Percentiles rank a stretch among this genome's conserved stretches.
Conservation (phyloP, 2,888 invertebrate species). For the Troides helena region DNA sequence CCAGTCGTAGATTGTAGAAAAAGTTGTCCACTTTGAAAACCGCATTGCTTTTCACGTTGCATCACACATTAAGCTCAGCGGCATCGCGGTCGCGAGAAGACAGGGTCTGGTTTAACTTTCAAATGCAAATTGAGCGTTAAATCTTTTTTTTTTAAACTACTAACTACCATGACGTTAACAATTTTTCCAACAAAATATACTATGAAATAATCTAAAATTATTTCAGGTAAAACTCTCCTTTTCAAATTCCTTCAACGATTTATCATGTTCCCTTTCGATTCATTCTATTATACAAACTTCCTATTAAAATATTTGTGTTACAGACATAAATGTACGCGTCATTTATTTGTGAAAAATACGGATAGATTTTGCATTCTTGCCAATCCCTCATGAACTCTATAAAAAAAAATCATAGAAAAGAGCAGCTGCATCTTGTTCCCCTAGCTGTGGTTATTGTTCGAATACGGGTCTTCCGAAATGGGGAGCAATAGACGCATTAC, state of each 20-base stretch:
- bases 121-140: constrained; percentile 28
- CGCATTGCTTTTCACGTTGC: constrained; percentile 68
- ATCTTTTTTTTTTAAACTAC: constrained; percentile 3
- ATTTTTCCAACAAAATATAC: not conserved
- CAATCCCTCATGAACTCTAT: constrained; percentile 44
- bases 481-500: constrained; percentile 66
- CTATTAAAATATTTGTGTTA: not conserved
- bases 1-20: constrained; percentile 62
- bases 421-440: constrained; percentile 76
- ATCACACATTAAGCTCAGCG: constrained; percentile 42
- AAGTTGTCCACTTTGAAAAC: constrained; percentile 57
- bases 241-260: not conserved
- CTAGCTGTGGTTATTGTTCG: constrained; percentile 72
- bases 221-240: not conserved
- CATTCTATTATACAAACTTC: not conserved
- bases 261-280: not conserved
- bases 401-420: constrained; percentile 62
- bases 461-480: constrained; percentile 71
- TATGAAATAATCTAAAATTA: not conserved
- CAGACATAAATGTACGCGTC: not conserved
- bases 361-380: constrained; percentile 54
- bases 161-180: not conserved
- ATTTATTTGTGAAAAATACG: constrained; percentile 16
- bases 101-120: constrained; percentile 51
- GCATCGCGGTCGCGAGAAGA: constrained; percentile 49